These are phyloP conservation scores for Cyprichromis sp. DNA, from an alignment of 2,113 vertebrate genomes.

Conservation along the genomic window DNA sequence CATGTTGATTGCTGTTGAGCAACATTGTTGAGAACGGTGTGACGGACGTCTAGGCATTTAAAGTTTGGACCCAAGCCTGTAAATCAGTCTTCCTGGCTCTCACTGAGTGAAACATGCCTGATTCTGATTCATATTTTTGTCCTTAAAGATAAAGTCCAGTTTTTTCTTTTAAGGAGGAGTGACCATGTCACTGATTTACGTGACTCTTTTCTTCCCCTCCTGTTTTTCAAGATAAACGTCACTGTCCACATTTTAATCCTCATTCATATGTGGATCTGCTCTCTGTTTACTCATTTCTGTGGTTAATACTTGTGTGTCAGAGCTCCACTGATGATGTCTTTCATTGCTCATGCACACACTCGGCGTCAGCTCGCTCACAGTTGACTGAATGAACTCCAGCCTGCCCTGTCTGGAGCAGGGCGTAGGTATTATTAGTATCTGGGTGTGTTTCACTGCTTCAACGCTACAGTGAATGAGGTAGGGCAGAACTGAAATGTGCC, in stretches of 20 bases:
- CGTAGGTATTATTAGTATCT: neutral
- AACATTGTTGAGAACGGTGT: neutral
- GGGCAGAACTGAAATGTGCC: neutral
- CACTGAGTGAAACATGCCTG: neutral
- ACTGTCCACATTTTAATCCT: neutral
- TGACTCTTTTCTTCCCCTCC: neutral
- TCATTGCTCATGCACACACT: neutral
- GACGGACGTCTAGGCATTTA: neutral
- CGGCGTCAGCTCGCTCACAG: neutral
- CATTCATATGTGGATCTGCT: neutral
- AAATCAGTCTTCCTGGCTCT: neutral
- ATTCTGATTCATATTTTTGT: neutral
- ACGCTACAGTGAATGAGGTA: neutral
- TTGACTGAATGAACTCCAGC: neutral
- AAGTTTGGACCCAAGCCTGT: neutral
- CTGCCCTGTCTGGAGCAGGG: neutral
- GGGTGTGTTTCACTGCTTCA: neutral
- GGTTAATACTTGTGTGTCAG: neutral
- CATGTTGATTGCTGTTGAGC: neutral
- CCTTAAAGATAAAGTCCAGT: neutral
- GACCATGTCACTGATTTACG: neutral
- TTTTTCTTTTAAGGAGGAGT: neutral
- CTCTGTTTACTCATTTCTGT: neutral
- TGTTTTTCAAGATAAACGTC: neutral
- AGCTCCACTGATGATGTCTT: neutral